Conservation (phyloP, 2,888 invertebrate species). For the Pseudanteris insignis region DNA sequence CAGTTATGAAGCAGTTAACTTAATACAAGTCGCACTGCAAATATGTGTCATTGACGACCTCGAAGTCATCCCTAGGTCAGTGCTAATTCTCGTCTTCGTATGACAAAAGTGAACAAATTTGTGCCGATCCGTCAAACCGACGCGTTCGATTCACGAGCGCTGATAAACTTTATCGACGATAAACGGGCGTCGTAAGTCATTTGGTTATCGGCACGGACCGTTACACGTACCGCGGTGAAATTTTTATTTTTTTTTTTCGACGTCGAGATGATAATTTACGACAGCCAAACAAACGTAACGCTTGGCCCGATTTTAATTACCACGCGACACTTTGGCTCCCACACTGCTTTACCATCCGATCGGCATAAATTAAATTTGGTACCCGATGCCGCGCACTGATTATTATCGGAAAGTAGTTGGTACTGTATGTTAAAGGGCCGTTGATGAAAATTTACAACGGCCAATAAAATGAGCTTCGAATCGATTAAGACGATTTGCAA, state of each 20-base stretch:
- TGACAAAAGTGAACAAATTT: conserved; percentile 17
- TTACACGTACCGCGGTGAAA: conserved; percentile 8
- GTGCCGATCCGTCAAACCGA: conserved; percentile 13
- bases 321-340: conserved; percentile 12
- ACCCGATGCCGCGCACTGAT: neutral
- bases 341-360: neutral
- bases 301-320: conserved; percentile 34
- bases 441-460: no score
- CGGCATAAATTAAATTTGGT: neutral
- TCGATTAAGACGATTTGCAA: no score
- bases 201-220: conserved; percentile 29
- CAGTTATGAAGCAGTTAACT: conserved; percentile 61
- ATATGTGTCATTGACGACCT: conserved; percentile 62
- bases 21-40: conserved; percentile 58
- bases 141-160: conserved; percentile 13
- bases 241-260: conserved; percentile 19
- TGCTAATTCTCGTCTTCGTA: conserved; percentile 53
- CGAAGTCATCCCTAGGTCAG: conserved; percentile 63
- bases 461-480: no score
- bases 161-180: conserved; percentile 31
- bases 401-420: neutral
- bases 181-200: conserved; percentile 28
- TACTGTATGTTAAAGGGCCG: no score
- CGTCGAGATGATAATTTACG: conserved; percentile 26
- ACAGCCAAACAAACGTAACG: conserved; percentile 9